phyloP scores from a whole-genome alignment of 2,797 vertebrate species.

The Eutrigla gurnardus region DNA sequence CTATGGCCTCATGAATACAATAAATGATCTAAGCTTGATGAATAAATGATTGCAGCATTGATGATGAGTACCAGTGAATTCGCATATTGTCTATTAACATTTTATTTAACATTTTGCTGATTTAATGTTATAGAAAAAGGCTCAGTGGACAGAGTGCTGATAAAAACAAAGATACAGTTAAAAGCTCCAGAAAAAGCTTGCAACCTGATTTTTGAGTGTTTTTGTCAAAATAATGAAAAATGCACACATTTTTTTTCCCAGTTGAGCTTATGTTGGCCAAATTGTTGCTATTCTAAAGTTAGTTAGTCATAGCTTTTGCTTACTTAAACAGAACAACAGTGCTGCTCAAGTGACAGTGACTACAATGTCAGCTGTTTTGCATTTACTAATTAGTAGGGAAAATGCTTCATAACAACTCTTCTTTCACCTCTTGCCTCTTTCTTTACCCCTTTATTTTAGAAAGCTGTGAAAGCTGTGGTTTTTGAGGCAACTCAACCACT shows the following conservation, averaged over 20 bases:
- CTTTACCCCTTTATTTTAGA: slow-evolving; percentile 10
- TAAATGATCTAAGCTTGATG: neutral
- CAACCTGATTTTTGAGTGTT: no score
- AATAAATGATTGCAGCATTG: no score
- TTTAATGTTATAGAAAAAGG: no score
- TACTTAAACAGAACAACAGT: neutral
- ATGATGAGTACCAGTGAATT: no score
- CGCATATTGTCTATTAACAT: no score
- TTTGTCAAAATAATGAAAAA: neutral
- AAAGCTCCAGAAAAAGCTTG: neutral
- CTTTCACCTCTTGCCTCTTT: slow-evolving; percentile 15
- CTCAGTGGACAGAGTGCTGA: neutral
- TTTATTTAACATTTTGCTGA: no score
- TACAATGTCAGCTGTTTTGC: neutral
- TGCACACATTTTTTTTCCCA: neutral
- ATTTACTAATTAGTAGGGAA: neutral
- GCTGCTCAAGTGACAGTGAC: no score
- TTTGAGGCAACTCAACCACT: slow-evolving; percentile 18
- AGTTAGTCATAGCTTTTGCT: neutral
- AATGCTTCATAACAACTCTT: neutral
- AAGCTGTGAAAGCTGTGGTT: slow-evolving; percentile 25
- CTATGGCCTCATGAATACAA: neutral
- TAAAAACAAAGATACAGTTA: neutral
- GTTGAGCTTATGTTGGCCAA: neutral
- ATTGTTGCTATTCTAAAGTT: neutral